Percentiles rank a stretch among this genome's conserved stretches.
Evolutionary conservation across 2,797 vertebrate genomes (phyloP).

Genomic region (Syncerus caffer): DNA sequence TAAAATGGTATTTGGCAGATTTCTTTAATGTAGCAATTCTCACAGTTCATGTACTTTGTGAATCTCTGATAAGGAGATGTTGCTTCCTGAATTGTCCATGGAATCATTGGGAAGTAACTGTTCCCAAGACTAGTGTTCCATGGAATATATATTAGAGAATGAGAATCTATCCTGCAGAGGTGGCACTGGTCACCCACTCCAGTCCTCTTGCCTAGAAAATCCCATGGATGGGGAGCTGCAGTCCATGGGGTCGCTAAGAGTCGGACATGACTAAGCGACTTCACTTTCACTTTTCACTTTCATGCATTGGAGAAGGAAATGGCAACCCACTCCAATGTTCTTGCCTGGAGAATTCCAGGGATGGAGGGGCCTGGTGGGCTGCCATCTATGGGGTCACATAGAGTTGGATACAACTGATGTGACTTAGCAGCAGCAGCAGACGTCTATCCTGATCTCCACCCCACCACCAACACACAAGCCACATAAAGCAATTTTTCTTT

Average conservation of each 20-base stretch:
- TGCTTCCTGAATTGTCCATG: neutral
- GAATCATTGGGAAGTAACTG: neutral
- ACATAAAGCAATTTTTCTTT: neutral
- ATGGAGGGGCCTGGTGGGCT: accelerated
- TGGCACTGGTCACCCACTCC: too few species aligned
- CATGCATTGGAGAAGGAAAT: too few species aligned
- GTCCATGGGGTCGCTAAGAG: too few species aligned
- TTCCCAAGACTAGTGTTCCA: neutral
- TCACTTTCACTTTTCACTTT: too few species aligned
- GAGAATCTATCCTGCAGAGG: neutral
- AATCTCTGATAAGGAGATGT: neutral
- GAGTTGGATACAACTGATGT: accelerated
- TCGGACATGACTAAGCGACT: too few species aligned
- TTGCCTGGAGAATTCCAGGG: too few species aligned
- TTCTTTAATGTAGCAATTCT: neutral
- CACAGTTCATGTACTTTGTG: neutral
- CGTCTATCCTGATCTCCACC: neutral
- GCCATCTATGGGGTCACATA: too few species aligned
- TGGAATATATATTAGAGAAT: neutral
- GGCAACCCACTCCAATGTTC: too few species aligned
- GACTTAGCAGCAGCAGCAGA: too few species aligned
- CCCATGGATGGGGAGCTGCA: too few species aligned
- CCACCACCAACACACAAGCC: neutral
- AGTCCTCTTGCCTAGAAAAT: too few species aligned
- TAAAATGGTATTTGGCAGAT: neutral